Base-by-base conservation (phyloP, 1,140 invertebrate genomes). In the Listronotus oregonensis region DNA sequence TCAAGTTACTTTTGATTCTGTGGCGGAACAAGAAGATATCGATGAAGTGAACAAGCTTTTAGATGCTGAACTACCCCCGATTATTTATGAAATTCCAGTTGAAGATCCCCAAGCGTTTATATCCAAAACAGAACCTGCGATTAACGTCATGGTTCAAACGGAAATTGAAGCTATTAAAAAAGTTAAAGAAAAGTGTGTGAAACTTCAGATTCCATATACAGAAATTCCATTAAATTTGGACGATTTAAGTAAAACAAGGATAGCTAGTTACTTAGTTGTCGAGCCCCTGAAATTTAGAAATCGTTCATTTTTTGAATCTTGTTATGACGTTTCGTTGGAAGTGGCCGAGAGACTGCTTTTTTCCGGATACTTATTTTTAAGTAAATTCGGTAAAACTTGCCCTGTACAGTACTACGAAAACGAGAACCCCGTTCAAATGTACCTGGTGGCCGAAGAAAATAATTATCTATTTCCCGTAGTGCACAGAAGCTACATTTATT, bases 401-500 rank as follows among this genome's bases (percentile, higher is more conserved):
- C 86, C 86, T 0, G 84, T 87, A 0, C 82, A 82, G 71, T 75
- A 83, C 21, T 81, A 70, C 69, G 77, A 82, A 65, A 78, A 80
- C 54, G 72, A 80, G 21, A 74, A 77, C 56, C 71, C 79, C 3
- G 71, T 85, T 49, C 78, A 83, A 62, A 81, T 82, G 60, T 86
- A 80, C 70, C 75, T 80, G 52, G 72, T 81, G 9, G 67, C 73
- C 43, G 82, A 81, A 64, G 54, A 64, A 27, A 76, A 75, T 39
- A 74, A 76, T 17, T 74, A 81, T 43, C 63, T 85, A 15, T 84
- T 75, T 75, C 79, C 85, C 0, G 71, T 85, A 3, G 75, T 86
- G 50, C 82, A 85, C 70, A 77, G 84, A 12, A 79, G 79, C 10
- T 85, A 82, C 60, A 78, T 87, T 65, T 87, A 87, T 70, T 87